Evolutionary conservation across 2,797 vertebrate genomes (phyloP), one percentile per base, ranked within the genome.

Genomic region (Anguilla anguilla): DNA sequence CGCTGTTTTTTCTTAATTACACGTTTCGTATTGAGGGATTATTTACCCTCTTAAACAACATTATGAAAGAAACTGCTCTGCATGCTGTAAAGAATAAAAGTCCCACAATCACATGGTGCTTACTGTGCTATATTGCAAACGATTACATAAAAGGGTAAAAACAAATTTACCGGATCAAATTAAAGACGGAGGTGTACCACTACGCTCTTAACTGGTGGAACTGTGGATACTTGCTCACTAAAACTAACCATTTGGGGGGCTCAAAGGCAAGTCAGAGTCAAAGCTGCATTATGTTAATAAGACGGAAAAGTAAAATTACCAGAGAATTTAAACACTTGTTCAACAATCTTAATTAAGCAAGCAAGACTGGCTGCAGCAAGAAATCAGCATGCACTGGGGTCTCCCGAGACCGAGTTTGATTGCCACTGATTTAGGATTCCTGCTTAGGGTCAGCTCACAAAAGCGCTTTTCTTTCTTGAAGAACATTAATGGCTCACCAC

Each of bases 401-500:
- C 59, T 64, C 59, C 59, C 59, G 25, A 22, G 22, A 64, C 59
- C 6, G 59, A 22, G 17, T 64, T 19, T 25, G 59, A 64, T 15
- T 17, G 17, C 22, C 17, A 22, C 59, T 28, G 35, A 9, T 43
- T 49, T 82, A 82, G 46, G 43, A n/a, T 82, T 82, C 25, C 17
- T 46, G 46, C 19, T 25, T 9, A 51, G 6, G 39, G 79, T n/a
- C 79, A 51, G 46, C 22, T 51, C 22, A 19, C 39, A 79, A 39
- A 43, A 79, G 2, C 74, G 0, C 6, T 82, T 49, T 83, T 46
- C 25, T 79, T 61, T 64, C 31, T n/a, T 53, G 6, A 85, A 88
- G 90, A 87, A 86, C 83, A 77, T 84, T 84, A 31, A 83, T 17
- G 87, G 43, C 46, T 31, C 49, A 31, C 61, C 64, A 53, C 72